These are phyloP conservation scores for Philonicus albiceps DNA, from an alignment of 2,888 invertebrate species.

Conservation along the genomic window DNA sequence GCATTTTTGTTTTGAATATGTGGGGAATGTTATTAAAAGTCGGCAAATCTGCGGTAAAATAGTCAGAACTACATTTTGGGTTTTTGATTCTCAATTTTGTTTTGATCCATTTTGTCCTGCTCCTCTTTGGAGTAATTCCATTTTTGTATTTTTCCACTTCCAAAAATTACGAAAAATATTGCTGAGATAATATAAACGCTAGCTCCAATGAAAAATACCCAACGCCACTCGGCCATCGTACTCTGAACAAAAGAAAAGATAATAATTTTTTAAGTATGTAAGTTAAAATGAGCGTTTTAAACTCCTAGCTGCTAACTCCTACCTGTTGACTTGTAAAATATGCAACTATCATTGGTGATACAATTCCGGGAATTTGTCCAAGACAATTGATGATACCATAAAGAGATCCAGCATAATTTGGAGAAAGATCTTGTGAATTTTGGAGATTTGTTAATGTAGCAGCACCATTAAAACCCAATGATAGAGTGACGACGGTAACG, in stretches of 20 bases:
- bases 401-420: conserved; percentile 76
- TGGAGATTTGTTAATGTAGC: conserved; percentile 70
- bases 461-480: conserved; percentile 73
- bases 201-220: conserved; percentile 77
- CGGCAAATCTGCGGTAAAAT: not conserved
- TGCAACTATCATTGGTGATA: conserved; percentile 75
- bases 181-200: conserved; percentile 74
- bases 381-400: conserved; percentile 79
- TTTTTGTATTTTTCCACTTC: conserved; percentile 74
- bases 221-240: conserved; percentile 78
- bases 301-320: conserved; percentile 66
- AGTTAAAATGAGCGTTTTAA: not conserved
- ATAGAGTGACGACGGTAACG: conserved; percentile 72
- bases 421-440: conserved; percentile 75
- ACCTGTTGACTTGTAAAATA: conserved; percentile 67
- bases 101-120: not conserved
- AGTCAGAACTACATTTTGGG: not conserved
- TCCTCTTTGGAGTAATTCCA: conserved; percentile 67
- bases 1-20: not conserved
- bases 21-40: not conserved
- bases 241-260: conserved; percentile 69
- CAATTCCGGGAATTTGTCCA: conserved; percentile 75
- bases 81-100: not conserved
- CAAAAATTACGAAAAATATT: conserved; percentile 74
- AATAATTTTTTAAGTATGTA: not conserved